These are phyloP conservation scores for Arrhamphus sclerolepis DNA, from an alignment of 2,797 vertebrate genomes.

Conservation along the genomic window DNA sequence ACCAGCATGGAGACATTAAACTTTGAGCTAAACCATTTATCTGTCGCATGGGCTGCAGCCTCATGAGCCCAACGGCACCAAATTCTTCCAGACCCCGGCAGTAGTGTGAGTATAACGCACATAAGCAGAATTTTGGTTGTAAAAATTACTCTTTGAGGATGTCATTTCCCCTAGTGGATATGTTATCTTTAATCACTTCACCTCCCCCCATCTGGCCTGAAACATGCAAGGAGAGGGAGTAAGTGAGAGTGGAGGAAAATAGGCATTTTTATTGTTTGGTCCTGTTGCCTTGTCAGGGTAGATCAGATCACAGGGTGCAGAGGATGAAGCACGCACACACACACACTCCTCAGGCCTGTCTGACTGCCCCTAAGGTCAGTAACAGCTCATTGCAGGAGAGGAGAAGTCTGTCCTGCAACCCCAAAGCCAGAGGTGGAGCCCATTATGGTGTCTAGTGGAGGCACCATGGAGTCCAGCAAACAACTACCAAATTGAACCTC, in stretches of 20 bases:
- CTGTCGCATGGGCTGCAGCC: conserved; percentile 5
- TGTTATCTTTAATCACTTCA: conserved; percentile 37
- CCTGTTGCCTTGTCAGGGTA: conserved; percentile 64
- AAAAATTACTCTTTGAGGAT: conserved; percentile 32
- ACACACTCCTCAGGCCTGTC: conserved; percentile 41
- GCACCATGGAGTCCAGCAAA: conserved; percentile 43
- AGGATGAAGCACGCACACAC: conserved; percentile 39
- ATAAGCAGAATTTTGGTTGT: conserved; percentile 21
- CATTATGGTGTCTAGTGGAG: conserved; percentile 34
- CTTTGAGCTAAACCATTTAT: background rate
- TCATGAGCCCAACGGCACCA: conserved; percentile 5
- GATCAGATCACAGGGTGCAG: conserved; percentile 63
- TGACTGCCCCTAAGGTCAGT: conserved; percentile 58
- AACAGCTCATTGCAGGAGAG: conserved; percentile 64
- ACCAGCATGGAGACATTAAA: background rate
- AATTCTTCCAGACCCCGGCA: conserved; percentile 14
- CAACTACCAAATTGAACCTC: conserved; percentile 15
- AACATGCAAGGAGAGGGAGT: conserved; percentile 38
- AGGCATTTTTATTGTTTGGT: conserved; percentile 69
- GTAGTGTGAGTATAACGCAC: conserved; percentile 12
- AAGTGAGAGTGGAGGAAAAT: conserved; percentile 53
- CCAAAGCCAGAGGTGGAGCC: conserved; percentile 37
- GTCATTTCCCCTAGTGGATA: conserved; percentile 31
- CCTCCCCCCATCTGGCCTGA: conserved; percentile 34
- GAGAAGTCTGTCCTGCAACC: conserved; percentile 59